Percentiles rank a stretch among this genome's conserved stretches.
Conservation (phyloP, 1,140 invertebrate genomes). For the Zaprionus davidi region DNA sequence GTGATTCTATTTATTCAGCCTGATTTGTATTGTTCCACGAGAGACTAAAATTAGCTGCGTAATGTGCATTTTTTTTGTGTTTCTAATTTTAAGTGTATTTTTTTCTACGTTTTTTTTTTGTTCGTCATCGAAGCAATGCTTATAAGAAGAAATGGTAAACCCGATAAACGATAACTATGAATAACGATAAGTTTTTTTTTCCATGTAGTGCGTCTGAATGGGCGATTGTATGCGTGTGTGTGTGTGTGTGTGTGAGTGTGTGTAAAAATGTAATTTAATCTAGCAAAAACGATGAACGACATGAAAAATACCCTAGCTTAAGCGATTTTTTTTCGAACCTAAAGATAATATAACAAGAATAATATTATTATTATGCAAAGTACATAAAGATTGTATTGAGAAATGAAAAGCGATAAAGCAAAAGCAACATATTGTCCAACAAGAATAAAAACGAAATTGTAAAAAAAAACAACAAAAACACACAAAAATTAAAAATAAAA, state of each 20-base stretch:
- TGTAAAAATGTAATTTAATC: constrained; percentile 80
- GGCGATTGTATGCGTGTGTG: constrained; percentile 14
- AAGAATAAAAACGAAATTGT: constrained; percentile 58
- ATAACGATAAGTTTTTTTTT: constrained; percentile 48
- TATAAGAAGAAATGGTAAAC: constrained; percentile 56
- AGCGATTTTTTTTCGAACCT: constrained; percentile 67
- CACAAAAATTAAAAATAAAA: constrained; percentile 25
- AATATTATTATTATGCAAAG: constrained; percentile 69
- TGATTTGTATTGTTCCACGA: constrained; percentile 60
- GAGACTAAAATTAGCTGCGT: constrained; percentile 77
- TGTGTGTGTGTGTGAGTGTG: constrained; percentile 23
- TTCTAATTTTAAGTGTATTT: constrained; percentile 54
- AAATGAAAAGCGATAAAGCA: constrained; percentile 50
- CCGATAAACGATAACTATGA: constrained; percentile 47
- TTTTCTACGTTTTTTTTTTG: constrained; percentile 13
- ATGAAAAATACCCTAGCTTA: constrained; percentile 41
- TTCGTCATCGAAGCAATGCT: constrained; percentile 65
- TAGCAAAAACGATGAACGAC: constrained; percentile 51
- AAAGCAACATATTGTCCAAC: constrained; percentile 70
- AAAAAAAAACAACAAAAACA: constrained; percentile 25
- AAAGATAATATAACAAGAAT: constrained; percentile 42
- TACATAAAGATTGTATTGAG: constrained; percentile 66
- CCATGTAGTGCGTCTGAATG: constrained; percentile 34
- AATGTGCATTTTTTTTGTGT: constrained; percentile 51
- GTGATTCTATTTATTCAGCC: constrained; percentile 72